These are phyloP conservation scores for Ivindomyrus marchei DNA, from an alignment of 2,113 vertebrate genomes.

Conservation along the genomic window DNA sequence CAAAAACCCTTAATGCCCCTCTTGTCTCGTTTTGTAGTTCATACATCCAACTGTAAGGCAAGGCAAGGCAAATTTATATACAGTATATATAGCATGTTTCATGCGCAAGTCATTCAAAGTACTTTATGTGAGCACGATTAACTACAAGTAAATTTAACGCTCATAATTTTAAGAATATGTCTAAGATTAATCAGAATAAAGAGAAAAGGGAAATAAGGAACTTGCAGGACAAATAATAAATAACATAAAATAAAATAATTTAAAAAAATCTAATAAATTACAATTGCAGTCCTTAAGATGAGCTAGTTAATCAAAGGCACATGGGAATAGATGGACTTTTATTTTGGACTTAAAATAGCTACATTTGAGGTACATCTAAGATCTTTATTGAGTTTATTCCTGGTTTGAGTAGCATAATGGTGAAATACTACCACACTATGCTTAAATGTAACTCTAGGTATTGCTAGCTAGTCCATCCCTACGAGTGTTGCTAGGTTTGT, in stretches of 20 bases:
- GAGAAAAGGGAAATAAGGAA: background rate
- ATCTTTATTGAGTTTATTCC: background rate
- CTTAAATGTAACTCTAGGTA: background rate
- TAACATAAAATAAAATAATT: background rate
- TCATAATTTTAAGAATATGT: background rate
- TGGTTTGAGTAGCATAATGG: background rate
- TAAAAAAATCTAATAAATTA: background rate
- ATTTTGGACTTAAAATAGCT: background rate
- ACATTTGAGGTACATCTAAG: background rate
- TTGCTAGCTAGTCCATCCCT: background rate
- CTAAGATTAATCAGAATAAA: background rate
- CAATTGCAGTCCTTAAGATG: background rate
- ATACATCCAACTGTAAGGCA: background rate
- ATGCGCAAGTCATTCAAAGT: background rate
- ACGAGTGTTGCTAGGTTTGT: background rate
- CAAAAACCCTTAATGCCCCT: background rate
- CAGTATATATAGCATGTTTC: background rate
- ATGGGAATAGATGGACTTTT: background rate
- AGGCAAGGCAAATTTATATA: background rate
- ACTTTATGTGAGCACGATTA: background rate
- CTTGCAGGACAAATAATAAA: background rate
- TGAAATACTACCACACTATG: background rate
- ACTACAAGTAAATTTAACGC: background rate
- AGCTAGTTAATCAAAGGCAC: background rate
- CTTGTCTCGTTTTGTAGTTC: background rate